A percentile compares a stretch with the other conserved stretches of the same genome.
phyloP scores from a whole-genome alignment of 2,797 vertebrate genomes.

The Rhinichthys osculus region DNA sequence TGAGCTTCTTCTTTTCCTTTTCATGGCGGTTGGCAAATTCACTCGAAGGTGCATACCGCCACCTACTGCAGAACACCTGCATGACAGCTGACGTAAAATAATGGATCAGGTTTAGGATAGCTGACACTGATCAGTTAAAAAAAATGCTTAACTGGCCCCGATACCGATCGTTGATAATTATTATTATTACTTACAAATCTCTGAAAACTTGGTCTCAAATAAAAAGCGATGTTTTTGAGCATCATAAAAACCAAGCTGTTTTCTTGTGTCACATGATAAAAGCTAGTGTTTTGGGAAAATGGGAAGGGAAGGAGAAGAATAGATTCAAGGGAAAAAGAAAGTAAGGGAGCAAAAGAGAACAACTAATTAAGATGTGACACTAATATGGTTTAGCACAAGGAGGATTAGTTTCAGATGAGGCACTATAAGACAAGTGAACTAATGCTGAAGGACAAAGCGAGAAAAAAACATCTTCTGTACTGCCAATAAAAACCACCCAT shows the following conservation, averaged over 20 bases:
- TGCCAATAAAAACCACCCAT: background rate
- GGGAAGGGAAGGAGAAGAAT: background rate
- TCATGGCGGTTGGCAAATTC: background rate
- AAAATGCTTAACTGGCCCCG: background rate
- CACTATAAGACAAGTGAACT: conserved; percentile 50
- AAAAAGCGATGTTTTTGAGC: background rate
- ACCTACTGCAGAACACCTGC: too few species aligned
- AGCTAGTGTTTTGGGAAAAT: background rate
- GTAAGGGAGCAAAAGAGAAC: conserved; percentile 11
- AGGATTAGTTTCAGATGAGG: conserved; percentile 61
- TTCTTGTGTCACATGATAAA: conserved; percentile 28
- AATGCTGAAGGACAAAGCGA: conserved; percentile 52
- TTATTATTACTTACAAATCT: background rate
- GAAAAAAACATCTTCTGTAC: conserved; percentile 40
- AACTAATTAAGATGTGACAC: conserved; percentile 64
- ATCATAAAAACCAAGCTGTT: conserved; percentile 25
- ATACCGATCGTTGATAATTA: background rate
- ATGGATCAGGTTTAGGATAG: background rate
- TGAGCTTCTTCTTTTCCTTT: background rate
- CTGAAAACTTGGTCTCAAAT: background rate
- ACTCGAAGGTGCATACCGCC: background rate
- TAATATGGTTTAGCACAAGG: conserved; percentile 62
- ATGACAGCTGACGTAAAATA: background rate
- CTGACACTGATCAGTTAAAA: background rate
- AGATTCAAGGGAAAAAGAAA: background rate